Evolutionary conservation across 2,888 invertebrate species (phyloP), one percentile per base, ranked within the genome.

Genomic region (Congeria kusceri): DNA sequence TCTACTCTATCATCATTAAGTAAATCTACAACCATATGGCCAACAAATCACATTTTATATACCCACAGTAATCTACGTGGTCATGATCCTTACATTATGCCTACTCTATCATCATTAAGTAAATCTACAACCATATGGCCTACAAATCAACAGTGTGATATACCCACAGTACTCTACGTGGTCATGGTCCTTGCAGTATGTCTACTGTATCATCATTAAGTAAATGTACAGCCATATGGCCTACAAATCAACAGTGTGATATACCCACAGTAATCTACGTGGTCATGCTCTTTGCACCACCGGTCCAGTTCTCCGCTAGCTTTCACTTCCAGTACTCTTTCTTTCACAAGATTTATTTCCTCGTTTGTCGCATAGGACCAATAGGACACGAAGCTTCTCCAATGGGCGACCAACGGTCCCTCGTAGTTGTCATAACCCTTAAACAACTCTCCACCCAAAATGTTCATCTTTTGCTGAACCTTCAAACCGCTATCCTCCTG

Each of bases 221-320:
- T n/a, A 28, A 28, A 58, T 11, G 1, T 58, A 7, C 18, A n/a
- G 13, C 27, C 15, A 62, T 44, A 44, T 25, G 23, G 20, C 20
- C 28, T 29, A 32, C 47, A 61, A 11, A 61, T 29, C 23, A 62
- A 53, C 15, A 69, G 15, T 11, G 70, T 63, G 7, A 70, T 20
- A 20, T 27, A 63, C 15, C 70, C 70, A 27, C 53, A 56, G 3
- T 32, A 56, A 9, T 23, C 23, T 3, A 44, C 63, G 32, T 63
- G 63, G 27, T 70, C 70, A 63, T 63, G 70, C 15, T 63, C 56
- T 32, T 27, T 63, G 7, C 20, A n/a, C 70, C 70, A 70, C 7
- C 63, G 20, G n/a, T 64, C 63, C 29, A 71, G 63, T 28, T 71
- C 44, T 5, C 71, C 71, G n/a, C 32, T 28, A 5, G 53, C 44